Evolutionary conservation across 2,113 vertebrate genomes (phyloP).

Genomic region (Chlamydotis undulata): DNA sequence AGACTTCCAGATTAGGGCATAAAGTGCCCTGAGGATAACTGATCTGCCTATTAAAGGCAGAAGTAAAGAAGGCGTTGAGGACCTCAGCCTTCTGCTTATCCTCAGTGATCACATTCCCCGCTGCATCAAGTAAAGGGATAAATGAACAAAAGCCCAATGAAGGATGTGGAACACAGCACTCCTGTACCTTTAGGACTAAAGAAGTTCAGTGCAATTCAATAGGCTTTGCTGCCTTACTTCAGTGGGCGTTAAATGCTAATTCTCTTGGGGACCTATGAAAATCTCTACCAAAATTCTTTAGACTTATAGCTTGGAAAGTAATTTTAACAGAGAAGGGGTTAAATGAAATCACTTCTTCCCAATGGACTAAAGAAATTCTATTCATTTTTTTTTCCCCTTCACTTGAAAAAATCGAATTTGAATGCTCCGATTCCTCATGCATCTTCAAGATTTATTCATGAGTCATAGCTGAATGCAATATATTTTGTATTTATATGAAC

Average conservation of each 20-base stretch:
- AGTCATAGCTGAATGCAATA: conserved; percentile 65
- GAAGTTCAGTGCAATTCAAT: neutral
- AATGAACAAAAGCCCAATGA: neutral
- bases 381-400: neutral
- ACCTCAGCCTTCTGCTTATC: too few relatives aligned
- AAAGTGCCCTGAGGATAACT: too few relatives aligned
- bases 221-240: neutral
- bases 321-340: conserved; percentile 5
- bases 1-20: too few relatives aligned
- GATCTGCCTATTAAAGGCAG: too few relatives aligned
- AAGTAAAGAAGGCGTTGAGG: too few relatives aligned
- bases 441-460: conserved; percentile 70
- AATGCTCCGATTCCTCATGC: conserved; percentile 55
- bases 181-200: neutral
- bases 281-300: neutral
- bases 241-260: neutral
- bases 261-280: neutral
- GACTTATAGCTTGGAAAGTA: neutral
- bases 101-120: too few relatives aligned
- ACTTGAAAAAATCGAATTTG: conserved; percentile 68
- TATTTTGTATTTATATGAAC: conserved; percentile 65
- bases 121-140: neutral
- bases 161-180: neutral
- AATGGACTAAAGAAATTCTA: neutral
- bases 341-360: neutral